Percentiles rank a stretch among this genome's conserved stretches.
Conservation (phyloP, 2,888 invertebrate species). For the Carterocephalus palaemon region DNA sequence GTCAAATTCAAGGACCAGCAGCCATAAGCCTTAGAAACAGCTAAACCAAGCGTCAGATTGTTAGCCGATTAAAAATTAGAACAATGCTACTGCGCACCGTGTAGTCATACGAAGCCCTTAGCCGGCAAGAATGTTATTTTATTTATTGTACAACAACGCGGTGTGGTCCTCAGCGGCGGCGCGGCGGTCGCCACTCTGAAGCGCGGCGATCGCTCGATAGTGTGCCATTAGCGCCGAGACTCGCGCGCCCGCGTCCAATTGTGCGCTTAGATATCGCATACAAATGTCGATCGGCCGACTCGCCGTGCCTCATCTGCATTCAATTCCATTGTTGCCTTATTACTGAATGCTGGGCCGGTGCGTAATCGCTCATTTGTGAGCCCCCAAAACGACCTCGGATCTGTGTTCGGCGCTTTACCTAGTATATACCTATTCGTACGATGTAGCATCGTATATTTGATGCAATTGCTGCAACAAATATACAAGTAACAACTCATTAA, state of each 20-base stretch:
- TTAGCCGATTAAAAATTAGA: slow-evolving; percentile 9
- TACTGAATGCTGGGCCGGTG: slow-evolving; percentile 62
- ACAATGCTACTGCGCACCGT: slow-evolving; percentile 12
- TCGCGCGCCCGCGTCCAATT: slow-evolving; percentile 78
- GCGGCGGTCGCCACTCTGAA: slow-evolving; percentile 71
- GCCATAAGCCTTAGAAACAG: no score
- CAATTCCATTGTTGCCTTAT: slow-evolving; percentile 76
- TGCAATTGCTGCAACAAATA: no score
- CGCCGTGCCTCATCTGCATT: slow-evolving; percentile 70
- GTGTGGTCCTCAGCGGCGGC: slow-evolving; percentile 67
- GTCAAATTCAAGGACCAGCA: no score
- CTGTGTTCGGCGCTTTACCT: no score
- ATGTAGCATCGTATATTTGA: no score
- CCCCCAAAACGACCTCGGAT: slow-evolving; percentile 35
- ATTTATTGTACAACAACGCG: slow-evolving; percentile 63
- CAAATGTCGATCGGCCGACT: slow-evolving; percentile 73
- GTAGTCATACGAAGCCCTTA: slow-evolving; percentile 11
- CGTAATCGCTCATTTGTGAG: slow-evolving; percentile 76
- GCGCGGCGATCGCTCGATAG: slow-evolving; percentile 71
- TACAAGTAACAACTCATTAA: no score
- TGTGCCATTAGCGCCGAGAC: slow-evolving; percentile 77
- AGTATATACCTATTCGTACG: no score
- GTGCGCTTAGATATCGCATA: slow-evolving; percentile 78
- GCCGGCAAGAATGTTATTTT: slow-evolving; percentile 42
- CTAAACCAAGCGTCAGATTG: no score